Conservation (phyloP, 2,797 vertebrate species). For the Sebastes kiyomatsui region DNA sequence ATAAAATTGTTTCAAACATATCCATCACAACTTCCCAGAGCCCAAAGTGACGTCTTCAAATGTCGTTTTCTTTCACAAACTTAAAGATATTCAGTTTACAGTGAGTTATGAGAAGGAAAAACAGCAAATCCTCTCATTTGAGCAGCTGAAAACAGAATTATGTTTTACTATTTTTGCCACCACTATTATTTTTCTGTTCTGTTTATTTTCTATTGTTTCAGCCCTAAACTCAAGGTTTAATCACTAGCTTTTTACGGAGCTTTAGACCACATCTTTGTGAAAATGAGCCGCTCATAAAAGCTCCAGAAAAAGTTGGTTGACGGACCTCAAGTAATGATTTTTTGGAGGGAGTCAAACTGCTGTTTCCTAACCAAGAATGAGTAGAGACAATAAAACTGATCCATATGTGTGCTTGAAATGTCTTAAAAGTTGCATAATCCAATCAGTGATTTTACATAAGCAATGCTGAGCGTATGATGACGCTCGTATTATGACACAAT, state of each 20-base stretch:
- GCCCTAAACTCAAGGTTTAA: neutral
- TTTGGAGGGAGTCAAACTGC: neutral
- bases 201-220: neutral
- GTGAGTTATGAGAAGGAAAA: neutral
- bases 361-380: neutral
- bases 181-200: neutral
- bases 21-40: neutral
- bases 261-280: neutral
- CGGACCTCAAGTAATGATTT: rapidly evolving
- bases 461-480: neutral
- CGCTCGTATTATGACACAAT: neutral
- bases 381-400: neutral
- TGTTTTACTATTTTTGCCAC: neutral
- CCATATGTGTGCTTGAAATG: neutral
- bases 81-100: neutral
- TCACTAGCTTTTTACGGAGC: neutral
- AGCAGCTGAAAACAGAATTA: neutral
- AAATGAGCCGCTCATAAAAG: neutral
- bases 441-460: neutral
- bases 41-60: neutral
- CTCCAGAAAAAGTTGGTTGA: neutral
- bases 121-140: neutral
- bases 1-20: neutral
- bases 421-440: neutral
- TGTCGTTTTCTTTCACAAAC: neutral